phyloP scores from a whole-genome alignment of 2,113 vertebrate genomes.

The Gavialis gangeticus region DNA sequence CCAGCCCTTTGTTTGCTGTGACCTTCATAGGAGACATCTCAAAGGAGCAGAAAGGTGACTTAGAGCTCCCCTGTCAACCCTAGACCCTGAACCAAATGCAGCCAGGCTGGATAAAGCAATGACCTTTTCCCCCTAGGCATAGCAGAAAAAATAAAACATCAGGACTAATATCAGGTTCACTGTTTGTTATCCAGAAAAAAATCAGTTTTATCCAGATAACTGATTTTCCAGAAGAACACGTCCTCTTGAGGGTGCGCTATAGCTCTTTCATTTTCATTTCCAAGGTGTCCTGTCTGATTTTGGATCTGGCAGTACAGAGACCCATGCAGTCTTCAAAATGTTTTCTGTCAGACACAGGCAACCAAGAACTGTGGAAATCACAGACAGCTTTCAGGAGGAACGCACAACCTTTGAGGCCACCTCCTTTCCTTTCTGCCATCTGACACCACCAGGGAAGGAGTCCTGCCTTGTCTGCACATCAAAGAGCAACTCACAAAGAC shows the following conservation, averaged over 20 bases:
- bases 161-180: background rate
- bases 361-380: slow-evolving; percentile 20
- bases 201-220: background rate
- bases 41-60: background rate
- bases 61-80: background rate
- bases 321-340: slow-evolving; percentile 9
- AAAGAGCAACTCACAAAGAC: too few species aligned
- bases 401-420: background rate
- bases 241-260: background rate
- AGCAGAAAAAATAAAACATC: background rate
- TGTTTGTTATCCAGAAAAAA: background rate
- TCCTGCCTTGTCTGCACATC: too few species aligned
- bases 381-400: slow-evolving; percentile 9
- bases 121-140: background rate
- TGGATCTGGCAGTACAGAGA: background rate
- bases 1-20: background rate
- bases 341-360: slow-evolving; percentile 8
- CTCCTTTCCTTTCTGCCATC: too few species aligned
- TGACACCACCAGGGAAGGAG: too few species aligned
- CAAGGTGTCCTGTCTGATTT: background rate
- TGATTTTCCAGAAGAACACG: background rate
- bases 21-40: background rate
- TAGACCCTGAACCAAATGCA: background rate
- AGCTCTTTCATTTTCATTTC: background rate
- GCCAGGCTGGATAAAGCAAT: background rate